phyloP scores from a whole-genome alignment of 2,888 invertebrate species.

The Seira sanloemensis region DNA sequence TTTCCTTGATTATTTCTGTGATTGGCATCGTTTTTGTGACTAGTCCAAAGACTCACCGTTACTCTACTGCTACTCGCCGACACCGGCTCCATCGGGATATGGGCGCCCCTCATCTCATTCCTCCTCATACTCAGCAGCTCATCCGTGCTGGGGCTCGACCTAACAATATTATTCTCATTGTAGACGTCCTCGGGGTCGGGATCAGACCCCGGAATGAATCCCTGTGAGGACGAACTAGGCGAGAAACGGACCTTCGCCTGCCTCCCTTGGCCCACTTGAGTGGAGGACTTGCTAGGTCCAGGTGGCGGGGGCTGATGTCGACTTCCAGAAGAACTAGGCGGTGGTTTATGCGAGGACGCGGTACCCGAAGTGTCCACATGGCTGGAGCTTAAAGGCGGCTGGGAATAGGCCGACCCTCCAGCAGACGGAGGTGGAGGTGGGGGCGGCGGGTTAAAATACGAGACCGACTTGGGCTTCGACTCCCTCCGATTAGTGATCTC shows the following conservation, averaged over 20 bases:
- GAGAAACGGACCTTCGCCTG: background rate
- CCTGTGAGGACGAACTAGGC: background rate
- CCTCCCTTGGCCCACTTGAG: too few relatives aligned
- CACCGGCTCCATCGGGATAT: constrained; percentile 22
- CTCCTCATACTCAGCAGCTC: constrained; percentile 32
- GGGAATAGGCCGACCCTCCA: too few relatives aligned
- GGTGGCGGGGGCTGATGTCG: background rate
- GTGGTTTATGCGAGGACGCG: background rate
- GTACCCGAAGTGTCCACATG: background rate
- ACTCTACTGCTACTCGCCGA: background rate
- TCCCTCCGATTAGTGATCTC: constrained; percentile 48
- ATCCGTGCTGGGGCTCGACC: constrained; percentile 30
- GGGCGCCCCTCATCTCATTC: constrained; percentile 25
- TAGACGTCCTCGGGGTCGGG: background rate
- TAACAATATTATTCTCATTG: background rate
- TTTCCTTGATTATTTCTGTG: background rate
- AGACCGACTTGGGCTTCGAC: background rate
- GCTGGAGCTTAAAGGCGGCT: background rate
- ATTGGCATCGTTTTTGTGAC: too few relatives aligned
- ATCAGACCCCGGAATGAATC: background rate
- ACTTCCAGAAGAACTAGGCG: background rate
- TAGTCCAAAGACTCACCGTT: too few relatives aligned
- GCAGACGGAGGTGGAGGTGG: background rate
- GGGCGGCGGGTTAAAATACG: too few relatives aligned
- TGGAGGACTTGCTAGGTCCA: background rate